Conservation (phyloP, 2,797 vertebrate species). For the Phataginus tetradactyla region DNA sequence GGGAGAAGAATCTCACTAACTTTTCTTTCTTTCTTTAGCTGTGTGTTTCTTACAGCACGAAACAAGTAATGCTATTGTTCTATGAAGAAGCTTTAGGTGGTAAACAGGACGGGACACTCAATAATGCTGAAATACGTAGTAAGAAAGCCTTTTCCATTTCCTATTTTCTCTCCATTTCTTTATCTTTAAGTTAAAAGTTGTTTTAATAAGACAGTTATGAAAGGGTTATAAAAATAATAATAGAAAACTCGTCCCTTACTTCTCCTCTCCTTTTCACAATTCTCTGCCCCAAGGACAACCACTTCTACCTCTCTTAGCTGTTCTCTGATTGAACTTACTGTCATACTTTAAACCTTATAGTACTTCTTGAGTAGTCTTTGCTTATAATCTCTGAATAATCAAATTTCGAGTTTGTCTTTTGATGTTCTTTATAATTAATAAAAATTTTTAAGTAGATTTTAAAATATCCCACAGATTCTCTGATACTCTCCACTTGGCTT, state of each 20-base stretch:
- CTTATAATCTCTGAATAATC: background rate
- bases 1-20: background rate
- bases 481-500: background rate
- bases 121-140: background rate
- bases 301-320: background rate
- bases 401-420: background rate
- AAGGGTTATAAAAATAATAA: background rate
- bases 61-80: background rate
- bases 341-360: background rate
- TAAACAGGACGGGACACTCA: background rate
- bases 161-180: background rate
- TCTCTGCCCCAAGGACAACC: background rate
- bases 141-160: background rate
- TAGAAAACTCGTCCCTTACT: background rate
- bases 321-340: background rate
- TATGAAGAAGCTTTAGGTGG: background rate
- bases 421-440: background rate
- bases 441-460: background rate
- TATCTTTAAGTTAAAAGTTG: background rate
- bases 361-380: background rate
- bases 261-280: background rate
- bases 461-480: background rate
- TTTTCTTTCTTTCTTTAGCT: constrained; percentile 15
- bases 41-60: constrained; percentile 11
- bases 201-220: background rate